Percentiles rank a stretch among this genome's conserved stretches.
phyloP scores from a whole-genome alignment of 2,797 vertebrate genomes.

The Liasis olivaceus region DNA sequence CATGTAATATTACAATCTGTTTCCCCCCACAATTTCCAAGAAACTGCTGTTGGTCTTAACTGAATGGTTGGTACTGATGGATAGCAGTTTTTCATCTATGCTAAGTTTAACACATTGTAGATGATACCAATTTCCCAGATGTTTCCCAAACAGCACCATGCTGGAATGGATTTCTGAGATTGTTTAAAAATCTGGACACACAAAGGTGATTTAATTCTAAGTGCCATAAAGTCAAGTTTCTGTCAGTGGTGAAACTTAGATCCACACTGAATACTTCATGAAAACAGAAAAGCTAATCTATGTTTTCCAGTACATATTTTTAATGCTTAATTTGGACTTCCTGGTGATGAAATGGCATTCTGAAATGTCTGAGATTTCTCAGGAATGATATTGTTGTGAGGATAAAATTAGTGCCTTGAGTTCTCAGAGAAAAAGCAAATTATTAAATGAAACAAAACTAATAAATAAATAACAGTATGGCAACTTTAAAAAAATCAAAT shows the following conservation, averaged over 20 bases:
- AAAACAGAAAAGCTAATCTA: not conserved
- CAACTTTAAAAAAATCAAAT: not conserved
- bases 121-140: not conserved
- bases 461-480: not conserved
- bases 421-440: no score
- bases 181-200: slow-evolving; percentile 37
- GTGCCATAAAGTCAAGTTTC: slow-evolving; percentile 32
- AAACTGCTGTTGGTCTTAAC: not conserved
- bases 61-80: not conserved
- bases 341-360: slow-evolving; percentile 1
- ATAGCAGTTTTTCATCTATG: not conserved
- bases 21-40: not conserved
- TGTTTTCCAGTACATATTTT: not conserved
- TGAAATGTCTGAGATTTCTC: not conserved
- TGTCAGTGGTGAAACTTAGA: slow-evolving; percentile 6
- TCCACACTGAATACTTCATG: not conserved
- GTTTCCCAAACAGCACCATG: slow-evolving; percentile 7
- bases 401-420: no score
- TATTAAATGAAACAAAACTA: no score
- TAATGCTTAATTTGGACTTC: not conserved
- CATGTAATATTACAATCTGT: not conserved
- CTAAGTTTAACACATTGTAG: slow-evolving; percentile 2
- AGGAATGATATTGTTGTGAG: no score
- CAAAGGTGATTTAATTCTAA: slow-evolving; percentile 37
- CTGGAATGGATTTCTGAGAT: slow-evolving; percentile 15